Evolutionary conservation across 2,113 vertebrate genomes (phyloP).

Genomic region (Dasyprocta punctata): DNA sequence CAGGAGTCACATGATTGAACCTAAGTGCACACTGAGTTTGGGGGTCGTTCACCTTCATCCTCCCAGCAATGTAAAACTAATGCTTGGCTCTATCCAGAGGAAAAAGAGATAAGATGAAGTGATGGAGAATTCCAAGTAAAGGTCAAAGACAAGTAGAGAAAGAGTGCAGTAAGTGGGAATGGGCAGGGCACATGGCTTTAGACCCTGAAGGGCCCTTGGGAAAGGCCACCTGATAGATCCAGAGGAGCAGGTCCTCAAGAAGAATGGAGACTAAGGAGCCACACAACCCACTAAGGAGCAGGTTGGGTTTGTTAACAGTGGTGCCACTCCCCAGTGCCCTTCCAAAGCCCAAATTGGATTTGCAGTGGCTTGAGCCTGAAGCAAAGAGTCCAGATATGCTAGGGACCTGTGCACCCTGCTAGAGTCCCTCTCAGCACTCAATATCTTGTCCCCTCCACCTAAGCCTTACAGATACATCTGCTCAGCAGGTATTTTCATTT

Average conservation of each 20-base stretch:
- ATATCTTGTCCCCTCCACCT: background rate
- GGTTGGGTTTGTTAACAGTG: background rate
- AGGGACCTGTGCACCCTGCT: background rate
- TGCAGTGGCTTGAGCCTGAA: background rate
- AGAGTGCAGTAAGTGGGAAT: too few species aligned
- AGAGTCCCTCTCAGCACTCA: background rate
- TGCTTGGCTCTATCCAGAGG: background rate
- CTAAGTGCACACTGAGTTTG: background rate
- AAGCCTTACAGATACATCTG: background rate
- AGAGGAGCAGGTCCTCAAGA: background rate
- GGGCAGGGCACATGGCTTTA: background rate
- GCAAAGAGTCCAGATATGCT: background rate
- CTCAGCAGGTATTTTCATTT: background rate
- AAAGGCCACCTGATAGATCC: background rate
- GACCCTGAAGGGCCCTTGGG: too few species aligned
- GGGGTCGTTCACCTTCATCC: too few species aligned
- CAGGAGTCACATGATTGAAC: accelerated
- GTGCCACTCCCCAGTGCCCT: accelerated
- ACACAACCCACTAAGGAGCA: background rate
- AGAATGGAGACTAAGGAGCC: background rate
- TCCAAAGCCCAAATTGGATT: background rate
- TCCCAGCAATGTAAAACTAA: background rate
- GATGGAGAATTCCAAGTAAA: background rate
- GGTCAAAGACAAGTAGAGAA: background rate
- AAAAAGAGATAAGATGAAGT: background rate